A percentile compares a stretch with the other conserved stretches of the same genome.
Conservation (phyloP, 37 sponge, comb jelly and placozoan species). For the Eunapius fragilis region DNA sequence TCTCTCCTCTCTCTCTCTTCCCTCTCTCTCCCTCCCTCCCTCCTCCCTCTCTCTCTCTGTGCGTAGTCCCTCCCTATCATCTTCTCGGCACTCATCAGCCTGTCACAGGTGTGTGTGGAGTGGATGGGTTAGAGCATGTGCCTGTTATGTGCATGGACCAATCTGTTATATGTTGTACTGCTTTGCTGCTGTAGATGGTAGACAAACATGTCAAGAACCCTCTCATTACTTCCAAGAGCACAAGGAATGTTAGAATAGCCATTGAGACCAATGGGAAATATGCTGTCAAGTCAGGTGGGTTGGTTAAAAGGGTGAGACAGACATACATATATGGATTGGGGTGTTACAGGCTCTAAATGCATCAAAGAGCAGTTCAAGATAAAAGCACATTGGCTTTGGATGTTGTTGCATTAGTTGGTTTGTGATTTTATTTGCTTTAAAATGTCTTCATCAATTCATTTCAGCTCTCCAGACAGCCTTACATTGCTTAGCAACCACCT, state of each 20-base stretch:
- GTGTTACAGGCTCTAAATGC: background rate
- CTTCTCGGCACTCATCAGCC: background rate
- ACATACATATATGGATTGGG: background rate
- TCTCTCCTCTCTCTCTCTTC: background rate
- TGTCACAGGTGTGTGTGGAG: too few relatives aligned
- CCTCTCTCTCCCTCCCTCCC: background rate
- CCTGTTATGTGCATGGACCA: too few relatives aligned
- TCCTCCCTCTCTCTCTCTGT: background rate
- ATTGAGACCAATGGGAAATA: conserved; percentile 56
- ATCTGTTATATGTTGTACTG: background rate
- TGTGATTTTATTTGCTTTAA: background rate
- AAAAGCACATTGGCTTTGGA: background rate
- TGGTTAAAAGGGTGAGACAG: background rate
- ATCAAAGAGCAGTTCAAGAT: background rate
- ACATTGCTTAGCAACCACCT: conserved; percentile 27
- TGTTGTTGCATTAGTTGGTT: too few relatives aligned
- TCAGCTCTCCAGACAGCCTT: conserved; percentile 38
- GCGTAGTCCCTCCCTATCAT: conserved; percentile 9
- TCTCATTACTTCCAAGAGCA: conserved; percentile 39
- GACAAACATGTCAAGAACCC: conserved; percentile 62
- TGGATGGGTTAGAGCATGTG: too few relatives aligned
- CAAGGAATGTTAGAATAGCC: conserved; percentile 35
- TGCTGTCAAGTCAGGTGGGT: conserved; percentile 57
- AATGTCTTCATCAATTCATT: background rate
- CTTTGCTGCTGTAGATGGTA: conserved; percentile 18